Conservation (phyloP, 2,113 vertebrate genomes). For the Leuciscus idus region DNA sequence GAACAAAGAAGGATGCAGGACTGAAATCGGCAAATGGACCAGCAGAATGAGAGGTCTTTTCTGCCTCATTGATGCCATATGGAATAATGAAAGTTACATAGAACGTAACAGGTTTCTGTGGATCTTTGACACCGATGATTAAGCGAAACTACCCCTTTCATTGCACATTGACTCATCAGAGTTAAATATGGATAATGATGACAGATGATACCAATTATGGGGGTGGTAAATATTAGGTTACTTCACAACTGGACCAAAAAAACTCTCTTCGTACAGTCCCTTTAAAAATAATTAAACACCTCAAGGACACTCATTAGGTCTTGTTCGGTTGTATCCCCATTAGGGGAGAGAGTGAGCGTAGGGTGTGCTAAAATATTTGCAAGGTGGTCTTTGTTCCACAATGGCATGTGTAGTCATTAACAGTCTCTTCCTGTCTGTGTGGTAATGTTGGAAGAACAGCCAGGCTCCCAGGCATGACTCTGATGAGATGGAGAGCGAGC, state of each 20-base stretch:
- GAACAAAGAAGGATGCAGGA: conserved; percentile 33
- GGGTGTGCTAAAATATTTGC: conserved; percentile 26
- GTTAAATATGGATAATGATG: conserved; percentile 48
- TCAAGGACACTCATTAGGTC: conserved; percentile 35
- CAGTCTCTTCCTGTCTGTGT: conserved; percentile 18
- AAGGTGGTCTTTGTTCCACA: conserved; percentile 22
- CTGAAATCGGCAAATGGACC: conserved; percentile 47
- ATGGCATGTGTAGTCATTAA: conserved; percentile 28
- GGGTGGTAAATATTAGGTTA: conserved; percentile 48
- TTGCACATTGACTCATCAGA: conserved; percentile 46
- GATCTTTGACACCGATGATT: conserved; percentile 46
- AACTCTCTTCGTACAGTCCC: conserved; percentile 2
- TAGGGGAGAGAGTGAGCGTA: not conserved
- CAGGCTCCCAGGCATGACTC: conserved; percentile 28
- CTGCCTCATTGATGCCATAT: conserved; percentile 55
- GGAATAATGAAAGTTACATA: conserved; percentile 50
- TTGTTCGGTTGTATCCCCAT: not conserved
- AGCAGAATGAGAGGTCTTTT: conserved; percentile 45
- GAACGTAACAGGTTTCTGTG: conserved; percentile 40
- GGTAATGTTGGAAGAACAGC: conserved; percentile 27
- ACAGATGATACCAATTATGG: conserved; percentile 53
- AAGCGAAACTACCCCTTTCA: conserved; percentile 46
- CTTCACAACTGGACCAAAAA: not conserved
- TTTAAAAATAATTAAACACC: conserved; percentile 41
- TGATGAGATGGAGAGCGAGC: conserved; percentile 42